These are phyloP conservation scores for Anagyrus pseudococci DNA, from an alignment of 2,888 invertebrate genomes.

Conservation along the genomic window DNA sequence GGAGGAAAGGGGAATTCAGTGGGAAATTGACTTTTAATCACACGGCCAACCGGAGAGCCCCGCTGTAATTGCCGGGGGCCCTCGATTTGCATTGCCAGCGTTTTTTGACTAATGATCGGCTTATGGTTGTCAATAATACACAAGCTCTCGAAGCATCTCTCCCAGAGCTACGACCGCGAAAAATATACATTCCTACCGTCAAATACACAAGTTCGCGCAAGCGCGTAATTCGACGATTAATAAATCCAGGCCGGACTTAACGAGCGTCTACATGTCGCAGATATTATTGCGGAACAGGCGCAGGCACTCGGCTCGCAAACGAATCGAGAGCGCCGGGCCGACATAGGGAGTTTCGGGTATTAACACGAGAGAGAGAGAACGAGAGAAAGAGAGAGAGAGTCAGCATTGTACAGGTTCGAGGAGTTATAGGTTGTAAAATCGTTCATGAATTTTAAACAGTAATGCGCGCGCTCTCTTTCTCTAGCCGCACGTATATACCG, in stretches of 20 bases:
- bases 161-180: too few species aligned
- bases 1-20: too few species aligned
- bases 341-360: constrained; percentile 2
- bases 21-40: constrained; percentile 33
- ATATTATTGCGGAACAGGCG: too few species aligned
- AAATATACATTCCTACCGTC: background rate
- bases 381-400: too few species aligned
- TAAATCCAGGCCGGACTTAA: constrained; percentile 42
- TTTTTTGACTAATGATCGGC: constrained; percentile 7
- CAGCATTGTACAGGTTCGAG: too few species aligned
- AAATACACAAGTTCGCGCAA: background rate
- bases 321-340: background rate
- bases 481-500: constrained; percentile 48
- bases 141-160: too few species aligned
- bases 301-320: background rate
- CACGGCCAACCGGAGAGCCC: background rate
- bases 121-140: too few species aligned
- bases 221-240: constrained; percentile 57
- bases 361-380: too few species aligned
- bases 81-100: background rate
- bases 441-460: constrained; percentile 62
- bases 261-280: background rate
- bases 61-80: background rate
- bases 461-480: too few species aligned
- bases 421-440: constrained; percentile 51